phyloP scores from a whole-genome alignment of 2,888 invertebrate genomes.

The Blomia tropicalis region DNA sequence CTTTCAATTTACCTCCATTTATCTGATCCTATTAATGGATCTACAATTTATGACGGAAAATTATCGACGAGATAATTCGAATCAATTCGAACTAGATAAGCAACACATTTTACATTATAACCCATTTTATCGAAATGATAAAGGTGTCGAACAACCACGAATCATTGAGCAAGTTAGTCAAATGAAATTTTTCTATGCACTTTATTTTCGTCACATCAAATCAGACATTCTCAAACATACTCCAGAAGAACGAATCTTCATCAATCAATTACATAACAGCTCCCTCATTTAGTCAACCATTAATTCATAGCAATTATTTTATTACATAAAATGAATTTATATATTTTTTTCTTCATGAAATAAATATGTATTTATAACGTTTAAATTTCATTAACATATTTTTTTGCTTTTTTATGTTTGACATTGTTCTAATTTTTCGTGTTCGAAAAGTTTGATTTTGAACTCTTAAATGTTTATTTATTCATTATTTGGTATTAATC shows the following conservation, averaged over 20 bases:
- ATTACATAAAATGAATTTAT: too few species aligned
- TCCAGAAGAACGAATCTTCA: conserved; percentile 1
- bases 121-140: conserved; percentile 10
- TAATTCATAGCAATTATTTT: too few species aligned
- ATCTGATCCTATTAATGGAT: conserved; percentile 44
- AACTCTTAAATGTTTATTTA: too few species aligned
- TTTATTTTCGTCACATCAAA: conserved; percentile 24
- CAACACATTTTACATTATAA: conserved; percentile 16
- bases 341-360: too few species aligned
- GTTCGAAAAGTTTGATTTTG: too few species aligned
- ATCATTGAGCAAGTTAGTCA: conserved; percentile 18
- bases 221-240: background rate
- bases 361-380: too few species aligned
- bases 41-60: background rate
- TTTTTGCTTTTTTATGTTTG: too few species aligned
- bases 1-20: conserved; percentile 81
- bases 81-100: background rate
- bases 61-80: background rate
- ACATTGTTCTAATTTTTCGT: too few species aligned
- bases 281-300: background rate
- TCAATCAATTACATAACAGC: conserved; percentile 7
- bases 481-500: too few species aligned
- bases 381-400: too few species aligned
- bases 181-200: conserved; percentile 18
- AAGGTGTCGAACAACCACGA: background rate